Conservation (phyloP, 2,888 invertebrate genomes). For the Lysandra bellargus region DNA sequence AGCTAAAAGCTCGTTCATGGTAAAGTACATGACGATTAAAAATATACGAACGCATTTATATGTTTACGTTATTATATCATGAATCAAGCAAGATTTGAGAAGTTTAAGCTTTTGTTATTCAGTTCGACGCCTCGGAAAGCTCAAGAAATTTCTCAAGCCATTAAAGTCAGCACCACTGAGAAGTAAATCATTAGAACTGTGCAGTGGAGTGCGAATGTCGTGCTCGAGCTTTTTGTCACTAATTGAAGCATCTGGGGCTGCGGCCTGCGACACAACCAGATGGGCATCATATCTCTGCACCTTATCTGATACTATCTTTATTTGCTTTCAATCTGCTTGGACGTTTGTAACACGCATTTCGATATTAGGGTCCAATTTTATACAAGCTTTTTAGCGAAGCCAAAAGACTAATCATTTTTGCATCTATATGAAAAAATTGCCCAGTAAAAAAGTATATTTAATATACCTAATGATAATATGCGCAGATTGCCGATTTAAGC, state of each 20-base stretch:
- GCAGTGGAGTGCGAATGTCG: neutral
- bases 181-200: neutral
- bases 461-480: neutral
- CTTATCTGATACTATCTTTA: constrained; percentile 47
- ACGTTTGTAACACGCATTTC: neutral
- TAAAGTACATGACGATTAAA: neutral
- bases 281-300: constrained; percentile 32
- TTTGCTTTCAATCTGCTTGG: constrained; percentile 28
- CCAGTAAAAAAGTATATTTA: neutral
- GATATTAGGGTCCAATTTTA: neutral
- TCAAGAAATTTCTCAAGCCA: neutral
- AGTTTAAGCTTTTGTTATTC: neutral
- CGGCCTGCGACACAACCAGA: constrained; percentile 17
- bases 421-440: neutral
- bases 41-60: neutral
- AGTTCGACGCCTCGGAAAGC: neutral
- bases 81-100: neutral
- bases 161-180: neutral
- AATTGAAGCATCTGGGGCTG: constrained; percentile 6
- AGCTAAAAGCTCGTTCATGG: neutral
- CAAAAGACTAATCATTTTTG: neutral
- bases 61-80: too few species aligned
- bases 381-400: neutral
- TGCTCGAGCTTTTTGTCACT: neutral
- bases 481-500: too few species aligned